Evolutionary conservation across 2,113 vertebrate genomes (phyloP).

Genomic region (Fulica atra): DNA sequence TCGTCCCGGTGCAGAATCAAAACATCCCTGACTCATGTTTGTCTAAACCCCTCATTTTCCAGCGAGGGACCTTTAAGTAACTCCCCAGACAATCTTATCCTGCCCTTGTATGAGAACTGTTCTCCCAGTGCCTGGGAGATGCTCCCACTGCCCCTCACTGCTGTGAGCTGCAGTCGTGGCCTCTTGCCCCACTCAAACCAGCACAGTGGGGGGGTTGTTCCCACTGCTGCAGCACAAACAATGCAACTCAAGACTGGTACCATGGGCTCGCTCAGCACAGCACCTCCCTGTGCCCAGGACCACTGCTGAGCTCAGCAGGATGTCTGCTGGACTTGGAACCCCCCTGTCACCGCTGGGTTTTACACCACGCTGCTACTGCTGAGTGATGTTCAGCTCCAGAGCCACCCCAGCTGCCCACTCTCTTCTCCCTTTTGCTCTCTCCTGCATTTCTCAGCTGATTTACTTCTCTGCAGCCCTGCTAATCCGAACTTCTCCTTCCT

Average conservation of each 20-base stretch:
- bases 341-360: not conserved
- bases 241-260: fast-evolving
- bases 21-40: not conserved
- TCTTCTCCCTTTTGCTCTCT: not conserved
- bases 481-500: not conserved
- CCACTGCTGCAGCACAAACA: not conserved
- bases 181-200: not conserved
- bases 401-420: not conserved
- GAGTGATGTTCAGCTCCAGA: not conserved
- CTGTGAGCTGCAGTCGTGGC: not conserved
- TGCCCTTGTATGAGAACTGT: not conserved
- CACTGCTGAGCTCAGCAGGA: not conserved
- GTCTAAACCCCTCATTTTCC: not conserved
- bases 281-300: not conserved
- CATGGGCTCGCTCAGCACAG: fast-evolving
- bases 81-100: not conserved
- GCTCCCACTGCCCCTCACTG: not conserved
- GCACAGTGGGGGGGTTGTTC: not conserved
- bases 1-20: not conserved
- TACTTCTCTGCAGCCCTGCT: not conserved
- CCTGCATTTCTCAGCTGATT: not conserved
- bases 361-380: not conserved
- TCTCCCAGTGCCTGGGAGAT: not conserved
- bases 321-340: not conserved
- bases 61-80: not conserved